Conservation (phyloP, 2,888 invertebrate species). For the Argynnis bischoffii region DNA sequence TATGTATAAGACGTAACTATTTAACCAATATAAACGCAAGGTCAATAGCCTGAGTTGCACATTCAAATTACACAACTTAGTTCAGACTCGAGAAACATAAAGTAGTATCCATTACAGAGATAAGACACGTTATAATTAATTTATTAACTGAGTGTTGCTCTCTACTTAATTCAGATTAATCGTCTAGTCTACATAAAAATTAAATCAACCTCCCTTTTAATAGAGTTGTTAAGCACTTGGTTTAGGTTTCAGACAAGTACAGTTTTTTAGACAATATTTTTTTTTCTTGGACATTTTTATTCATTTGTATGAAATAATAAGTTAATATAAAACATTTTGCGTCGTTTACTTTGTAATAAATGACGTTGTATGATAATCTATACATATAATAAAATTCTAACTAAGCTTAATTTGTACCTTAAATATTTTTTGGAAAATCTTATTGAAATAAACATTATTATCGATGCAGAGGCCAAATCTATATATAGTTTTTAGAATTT, state of each 20-base stretch:
- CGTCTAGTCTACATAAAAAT: constrained; percentile 18
- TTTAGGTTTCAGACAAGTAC: constrained; percentile 4
- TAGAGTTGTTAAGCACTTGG: neutral
- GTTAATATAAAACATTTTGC: no score
- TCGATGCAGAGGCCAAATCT: no score
- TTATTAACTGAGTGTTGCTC: constrained; percentile 36
- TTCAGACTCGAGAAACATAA: constrained; percentile 30
- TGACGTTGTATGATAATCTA: no score
- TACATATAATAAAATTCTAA: no score
- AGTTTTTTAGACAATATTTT: neutral
- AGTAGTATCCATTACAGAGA: constrained; percentile 39
- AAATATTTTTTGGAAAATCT: no score
- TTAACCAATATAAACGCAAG: constrained; percentile 16
- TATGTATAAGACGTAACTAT: constrained; percentile 6
- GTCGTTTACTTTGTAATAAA: no score
- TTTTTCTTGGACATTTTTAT: no score
- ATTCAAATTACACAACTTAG: constrained; percentile 29
- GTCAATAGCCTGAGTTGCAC: constrained; percentile 14
- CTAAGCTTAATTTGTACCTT: no score
- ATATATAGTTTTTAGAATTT: no score
- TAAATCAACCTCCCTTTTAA: constrained; percentile 11
- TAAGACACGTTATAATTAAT: constrained; percentile 39
- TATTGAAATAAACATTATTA: no score
- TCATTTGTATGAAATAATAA: no score
- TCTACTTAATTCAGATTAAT: constrained; percentile 16